Conservation (phyloP, 2,113 vertebrate species). For the Hippocampus mohnikei region DNA sequence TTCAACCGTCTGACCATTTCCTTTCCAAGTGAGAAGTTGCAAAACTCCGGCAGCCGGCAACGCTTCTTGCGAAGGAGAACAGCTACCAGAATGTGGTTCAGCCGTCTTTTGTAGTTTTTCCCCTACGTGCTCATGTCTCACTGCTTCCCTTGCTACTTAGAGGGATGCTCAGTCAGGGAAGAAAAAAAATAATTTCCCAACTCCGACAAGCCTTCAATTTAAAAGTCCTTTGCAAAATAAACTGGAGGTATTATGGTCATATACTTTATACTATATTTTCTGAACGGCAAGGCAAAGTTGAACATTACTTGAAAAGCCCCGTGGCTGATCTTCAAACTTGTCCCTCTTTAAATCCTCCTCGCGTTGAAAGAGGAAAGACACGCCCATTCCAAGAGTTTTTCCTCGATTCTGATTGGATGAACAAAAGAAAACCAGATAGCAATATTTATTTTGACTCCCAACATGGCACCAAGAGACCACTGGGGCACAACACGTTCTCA, state of each 20-base stretch:
- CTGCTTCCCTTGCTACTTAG: neutral
- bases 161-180: neutral
- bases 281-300: neutral
- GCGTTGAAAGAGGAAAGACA: constrained; percentile 37
- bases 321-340: constrained; percentile 45
- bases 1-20: constrained; percentile 80
- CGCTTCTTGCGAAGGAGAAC: constrained; percentile 24
- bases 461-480: too few relatives aligned
- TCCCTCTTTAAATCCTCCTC: constrained; percentile 44
- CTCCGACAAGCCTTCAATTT: neutral
- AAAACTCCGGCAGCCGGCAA: constrained; percentile 17
- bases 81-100: constrained; percentile 12
- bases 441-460: neutral
- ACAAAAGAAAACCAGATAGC: neutral
- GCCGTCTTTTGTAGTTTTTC: neutral
- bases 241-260: neutral
- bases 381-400: constrained; percentile 47
- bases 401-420: constrained; percentile 61
- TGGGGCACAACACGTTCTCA: too few relatives aligned
- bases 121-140: neutral
- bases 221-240: neutral
- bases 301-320: neutral
- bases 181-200: neutral
- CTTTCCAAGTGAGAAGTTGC: constrained; percentile 45
- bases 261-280: neutral